These are phyloP conservation scores for Micronycteris hirsuta DNA, from an alignment of 2,113 vertebrate genomes.

Conservation along the genomic window DNA sequence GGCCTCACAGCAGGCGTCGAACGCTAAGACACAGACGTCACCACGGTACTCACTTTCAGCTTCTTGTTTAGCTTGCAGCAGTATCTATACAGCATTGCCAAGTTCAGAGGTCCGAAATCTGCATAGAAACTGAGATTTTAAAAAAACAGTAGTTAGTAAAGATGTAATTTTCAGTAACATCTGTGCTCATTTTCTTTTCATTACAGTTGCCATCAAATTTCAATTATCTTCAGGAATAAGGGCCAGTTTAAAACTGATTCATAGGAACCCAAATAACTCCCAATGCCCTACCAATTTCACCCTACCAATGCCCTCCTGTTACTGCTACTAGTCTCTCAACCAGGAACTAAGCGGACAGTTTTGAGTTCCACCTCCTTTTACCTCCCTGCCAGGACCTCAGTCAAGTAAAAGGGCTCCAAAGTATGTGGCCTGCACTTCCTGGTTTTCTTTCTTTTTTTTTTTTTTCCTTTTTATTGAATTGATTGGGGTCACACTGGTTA, in stretches of 20 bases:
- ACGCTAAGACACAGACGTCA: background rate
- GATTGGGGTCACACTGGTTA: too few relatives aligned
- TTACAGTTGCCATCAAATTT: background rate
- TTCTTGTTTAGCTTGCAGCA: constrained; percentile 99
- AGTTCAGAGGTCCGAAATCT: constrained; percentile 96
- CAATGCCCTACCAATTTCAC: background rate
- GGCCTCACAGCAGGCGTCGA: background rate
- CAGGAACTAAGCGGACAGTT: background rate
- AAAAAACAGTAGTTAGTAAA: constrained; percentile 38
- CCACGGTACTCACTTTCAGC: constrained; percentile 89
- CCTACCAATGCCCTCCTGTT: background rate
- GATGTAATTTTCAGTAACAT: constrained; percentile 18
- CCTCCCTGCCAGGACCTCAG: background rate
- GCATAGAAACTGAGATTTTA: constrained; percentile 90
- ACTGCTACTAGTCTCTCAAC: background rate
- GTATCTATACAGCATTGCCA: constrained; percentile 95
- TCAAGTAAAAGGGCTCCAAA: background rate
- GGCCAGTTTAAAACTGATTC: background rate
- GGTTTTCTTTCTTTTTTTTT: background rate
- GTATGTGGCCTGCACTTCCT: background rate
- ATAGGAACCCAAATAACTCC: background rate
- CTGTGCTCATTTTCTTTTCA: background rate
- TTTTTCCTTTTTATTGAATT: too few relatives aligned
- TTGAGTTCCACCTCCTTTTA: background rate
- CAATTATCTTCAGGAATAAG: background rate